Conservation (phyloP, 2,797 vertebrate species). For the Hypotaenidia philippensis region DNA sequence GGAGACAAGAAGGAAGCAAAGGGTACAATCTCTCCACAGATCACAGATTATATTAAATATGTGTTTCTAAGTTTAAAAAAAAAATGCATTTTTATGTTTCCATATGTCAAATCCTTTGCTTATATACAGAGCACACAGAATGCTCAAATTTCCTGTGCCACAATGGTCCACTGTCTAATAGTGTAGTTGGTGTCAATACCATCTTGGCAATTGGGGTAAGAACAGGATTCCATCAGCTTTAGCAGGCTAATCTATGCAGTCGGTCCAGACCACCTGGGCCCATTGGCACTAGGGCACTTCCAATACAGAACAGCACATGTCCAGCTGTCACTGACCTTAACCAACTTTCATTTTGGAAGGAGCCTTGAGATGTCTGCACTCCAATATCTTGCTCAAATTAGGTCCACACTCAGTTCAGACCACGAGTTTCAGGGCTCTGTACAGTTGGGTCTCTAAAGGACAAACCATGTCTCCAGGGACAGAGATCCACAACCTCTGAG, state of each 20-base stretch:
- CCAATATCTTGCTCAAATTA: neutral
- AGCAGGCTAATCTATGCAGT: neutral
- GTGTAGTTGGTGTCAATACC: neutral
- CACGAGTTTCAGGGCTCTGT: rapidly evolving
- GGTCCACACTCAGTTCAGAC: neutral
- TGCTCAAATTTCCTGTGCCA: neutral
- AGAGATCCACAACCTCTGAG: neutral
- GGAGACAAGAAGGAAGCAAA: neutral
- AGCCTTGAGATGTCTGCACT: neutral
- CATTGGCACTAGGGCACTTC: neutral
- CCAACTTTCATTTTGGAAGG: neutral
- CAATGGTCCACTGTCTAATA: neutral
- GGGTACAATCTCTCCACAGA: neutral
- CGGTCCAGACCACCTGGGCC: neutral
- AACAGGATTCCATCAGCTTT: neutral
- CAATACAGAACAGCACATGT: neutral
- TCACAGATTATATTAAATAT: neutral
- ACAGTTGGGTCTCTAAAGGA: neutral
- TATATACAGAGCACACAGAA: rapidly evolving
- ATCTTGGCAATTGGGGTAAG: neutral
- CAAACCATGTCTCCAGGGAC: neutral
- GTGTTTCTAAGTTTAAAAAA: neutral
- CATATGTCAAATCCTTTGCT: neutral
- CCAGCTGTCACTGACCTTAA: neutral
- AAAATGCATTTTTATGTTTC: neutral